Conservation (phyloP, 2,113 vertebrate genomes). For the Hemicordylus capensis region DNA sequence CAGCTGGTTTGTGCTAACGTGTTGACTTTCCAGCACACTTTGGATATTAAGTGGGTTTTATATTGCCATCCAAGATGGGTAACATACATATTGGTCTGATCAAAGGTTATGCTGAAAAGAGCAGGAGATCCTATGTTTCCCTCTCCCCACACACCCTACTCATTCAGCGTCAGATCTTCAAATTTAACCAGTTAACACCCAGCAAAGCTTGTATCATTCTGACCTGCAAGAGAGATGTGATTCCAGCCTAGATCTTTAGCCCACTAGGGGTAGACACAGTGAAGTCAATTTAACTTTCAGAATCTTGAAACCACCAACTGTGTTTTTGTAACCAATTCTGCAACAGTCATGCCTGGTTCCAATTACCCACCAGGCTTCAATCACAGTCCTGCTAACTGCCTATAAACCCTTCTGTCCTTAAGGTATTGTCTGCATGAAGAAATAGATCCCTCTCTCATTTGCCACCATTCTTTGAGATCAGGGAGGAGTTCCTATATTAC, state of each 20-base stretch:
- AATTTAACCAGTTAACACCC: not conserved
- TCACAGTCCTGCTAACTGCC: not conserved
- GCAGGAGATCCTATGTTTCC: not conserved
- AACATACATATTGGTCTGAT: not conserved
- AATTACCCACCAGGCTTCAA: no score
- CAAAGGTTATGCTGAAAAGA: not conserved
- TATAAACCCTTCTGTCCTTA: no score
- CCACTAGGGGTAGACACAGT: no score
- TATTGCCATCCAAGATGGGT: not conserved
- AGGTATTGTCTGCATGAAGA: no score
- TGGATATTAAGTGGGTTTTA: not conserved
- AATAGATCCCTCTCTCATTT: not conserved
- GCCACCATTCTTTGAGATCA: not conserved
- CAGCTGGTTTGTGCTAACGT: no score
- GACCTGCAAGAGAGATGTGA: not conserved
- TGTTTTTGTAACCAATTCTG: no score
- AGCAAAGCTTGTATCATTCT: no score
- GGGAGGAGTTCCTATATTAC: no score
- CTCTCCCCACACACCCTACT: not conserved
- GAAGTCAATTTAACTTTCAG: no score
- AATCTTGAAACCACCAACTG: no score
- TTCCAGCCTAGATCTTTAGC: not conserved
- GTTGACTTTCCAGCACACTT: not conserved
- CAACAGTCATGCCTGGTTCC: not conserved
- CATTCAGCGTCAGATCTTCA: not conserved